Percentiles rank a stretch among this genome's conserved stretches.
Evolutionary conservation across 37 sponge, comb jelly and placozoan species (phyloP).

Genomic region (Haliclona indistincta): DNA sequence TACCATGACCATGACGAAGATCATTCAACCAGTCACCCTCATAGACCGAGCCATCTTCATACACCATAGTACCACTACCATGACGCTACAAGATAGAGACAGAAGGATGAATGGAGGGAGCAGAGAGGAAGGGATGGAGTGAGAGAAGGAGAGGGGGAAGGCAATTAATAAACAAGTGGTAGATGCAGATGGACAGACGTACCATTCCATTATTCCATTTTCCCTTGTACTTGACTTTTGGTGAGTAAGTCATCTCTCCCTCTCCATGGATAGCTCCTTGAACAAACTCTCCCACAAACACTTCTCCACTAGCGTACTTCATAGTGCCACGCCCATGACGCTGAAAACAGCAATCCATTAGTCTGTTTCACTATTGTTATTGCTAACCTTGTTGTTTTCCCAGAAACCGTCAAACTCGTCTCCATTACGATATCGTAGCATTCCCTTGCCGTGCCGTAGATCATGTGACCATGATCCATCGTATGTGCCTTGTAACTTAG

Average conservation of each 20-base stretch:
- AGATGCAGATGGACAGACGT: background rate
- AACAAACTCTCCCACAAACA: slow-evolving; percentile 64
- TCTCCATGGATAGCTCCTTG: slow-evolving; percentile 69
- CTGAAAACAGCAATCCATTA: slow-evolving; percentile 21
- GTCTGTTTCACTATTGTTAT: background rate
- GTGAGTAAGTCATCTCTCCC: slow-evolving; percentile 80
- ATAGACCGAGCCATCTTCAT: slow-evolving; percentile 68
- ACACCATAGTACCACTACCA: slow-evolving; percentile 78
- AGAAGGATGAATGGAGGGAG: no score
- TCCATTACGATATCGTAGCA: slow-evolving; percentile 60
- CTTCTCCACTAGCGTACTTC: slow-evolving; percentile 53
- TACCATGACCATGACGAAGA: slow-evolving; percentile 82
- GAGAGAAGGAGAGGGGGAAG: no score
- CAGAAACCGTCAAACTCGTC: slow-evolving; percentile 85
- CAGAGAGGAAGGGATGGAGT: no score
- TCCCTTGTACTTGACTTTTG: slow-evolving; percentile 74
- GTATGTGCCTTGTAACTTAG: slow-evolving; percentile 39
- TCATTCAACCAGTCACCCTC: slow-evolving; percentile 79
- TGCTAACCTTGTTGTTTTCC: slow-evolving; percentile 62
- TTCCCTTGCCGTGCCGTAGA: slow-evolving; percentile 67
- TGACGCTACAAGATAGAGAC: slow-evolving; percentile 49
- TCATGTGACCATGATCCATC: slow-evolving; percentile 83
- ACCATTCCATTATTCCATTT: slow-evolving; percentile 72
- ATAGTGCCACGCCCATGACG: slow-evolving; percentile 68
- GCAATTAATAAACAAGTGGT: background rate